phyloP scores from a whole-genome alignment of 2,797 vertebrate genomes.

The Sebastes hubbsi region DNA sequence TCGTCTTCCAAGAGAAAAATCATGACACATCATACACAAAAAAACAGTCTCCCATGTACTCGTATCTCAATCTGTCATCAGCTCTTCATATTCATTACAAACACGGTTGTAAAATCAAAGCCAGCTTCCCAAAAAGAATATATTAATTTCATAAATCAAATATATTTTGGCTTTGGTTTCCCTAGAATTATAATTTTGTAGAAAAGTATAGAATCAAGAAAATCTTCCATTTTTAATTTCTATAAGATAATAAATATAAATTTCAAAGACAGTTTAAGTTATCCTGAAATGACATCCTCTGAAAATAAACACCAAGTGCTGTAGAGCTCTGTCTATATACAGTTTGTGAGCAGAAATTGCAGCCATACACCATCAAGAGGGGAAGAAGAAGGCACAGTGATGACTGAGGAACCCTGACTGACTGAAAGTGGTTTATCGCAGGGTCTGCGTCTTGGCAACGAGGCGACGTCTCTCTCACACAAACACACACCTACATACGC shows the following conservation, averaged over 20 bases:
- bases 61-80: neutral
- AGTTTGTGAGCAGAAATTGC: conserved; percentile 34
- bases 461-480: conserved; percentile 27
- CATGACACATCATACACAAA: conserved; percentile 38
- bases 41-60: neutral
- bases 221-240: conserved; percentile 13
- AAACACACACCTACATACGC: conserved; percentile 5
- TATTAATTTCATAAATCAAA: conserved; percentile 24
- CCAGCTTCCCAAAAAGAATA: conserved; percentile 25
- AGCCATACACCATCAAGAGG: conserved; percentile 10
- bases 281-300: conserved; percentile 9
- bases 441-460: conserved; percentile 81
- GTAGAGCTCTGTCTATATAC: conserved; percentile 42
- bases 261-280: neutral
- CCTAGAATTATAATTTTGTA: conserved; percentile 5
- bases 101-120: conserved; percentile 50
- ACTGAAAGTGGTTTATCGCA: conserved; percentile 36
- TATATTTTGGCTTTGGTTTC: conserved; percentile 67
- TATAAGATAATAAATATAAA: conserved; percentile 52
- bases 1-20: conserved; percentile 31
- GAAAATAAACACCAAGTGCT: conserved; percentile 35
- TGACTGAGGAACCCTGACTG: conserved; percentile 59
- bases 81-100: conserved; percentile 39
- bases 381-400: conserved; percentile 74
- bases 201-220: conserved; percentile 27